Percentiles rank a stretch among this genome's conserved stretches.
phyloP scores from a whole-genome alignment of 2,113 vertebrate species.

The Benitochromis conjunctus region DNA sequence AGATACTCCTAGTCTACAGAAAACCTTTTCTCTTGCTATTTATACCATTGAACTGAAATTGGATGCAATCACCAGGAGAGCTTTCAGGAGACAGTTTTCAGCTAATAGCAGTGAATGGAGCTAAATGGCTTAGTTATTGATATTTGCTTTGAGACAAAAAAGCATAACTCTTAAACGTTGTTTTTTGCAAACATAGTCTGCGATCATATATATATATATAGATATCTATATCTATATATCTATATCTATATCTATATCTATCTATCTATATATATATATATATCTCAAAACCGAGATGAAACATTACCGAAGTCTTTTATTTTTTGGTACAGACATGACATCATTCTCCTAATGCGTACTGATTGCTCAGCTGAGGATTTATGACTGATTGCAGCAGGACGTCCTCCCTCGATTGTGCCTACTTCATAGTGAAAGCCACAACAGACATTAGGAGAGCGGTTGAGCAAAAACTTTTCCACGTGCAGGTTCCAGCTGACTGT shows the following conservation, averaged over 20 bases:
- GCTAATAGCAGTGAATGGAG: background rate
- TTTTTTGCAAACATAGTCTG: background rate
- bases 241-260: background rate
- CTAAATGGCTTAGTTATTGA: background rate
- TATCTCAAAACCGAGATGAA: background rate
- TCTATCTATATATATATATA: fast-evolving
- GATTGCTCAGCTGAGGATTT: background rate
- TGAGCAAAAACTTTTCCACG: background rate
- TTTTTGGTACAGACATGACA: background rate
- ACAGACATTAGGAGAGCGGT: background rate
- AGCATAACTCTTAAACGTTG: background rate
- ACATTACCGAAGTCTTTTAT: background rate
- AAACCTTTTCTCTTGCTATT: background rate
- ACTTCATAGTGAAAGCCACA: background rate
- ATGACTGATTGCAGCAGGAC: background rate
- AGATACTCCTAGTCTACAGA: background rate
- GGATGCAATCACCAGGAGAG: background rate
- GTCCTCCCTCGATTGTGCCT: background rate
- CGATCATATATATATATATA: background rate
- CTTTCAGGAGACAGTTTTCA: background rate
- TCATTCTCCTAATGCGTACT: background rate
- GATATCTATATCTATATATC: background rate
- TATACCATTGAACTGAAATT: background rate
- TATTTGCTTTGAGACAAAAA: background rate
- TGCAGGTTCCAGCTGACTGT: background rate